A percentile compares a stretch with the other conserved stretches of the same genome.
Evolutionary conservation across 1,140 invertebrate genomes (phyloP).

Genomic region (Drosophila murphyi): DNA sequence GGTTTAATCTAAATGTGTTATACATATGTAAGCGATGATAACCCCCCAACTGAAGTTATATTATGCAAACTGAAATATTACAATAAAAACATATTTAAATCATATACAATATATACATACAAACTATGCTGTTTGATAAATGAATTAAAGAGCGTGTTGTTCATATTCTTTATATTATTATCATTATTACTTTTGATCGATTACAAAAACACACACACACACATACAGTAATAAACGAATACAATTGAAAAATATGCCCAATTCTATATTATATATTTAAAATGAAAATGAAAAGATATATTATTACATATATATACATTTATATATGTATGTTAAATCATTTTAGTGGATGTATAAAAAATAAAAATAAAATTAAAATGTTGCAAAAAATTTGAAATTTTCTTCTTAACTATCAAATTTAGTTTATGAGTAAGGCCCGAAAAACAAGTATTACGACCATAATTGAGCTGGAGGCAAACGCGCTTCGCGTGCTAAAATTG

Average conservation of each 20-base stretch:
- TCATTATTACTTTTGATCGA: slow-evolving; percentile 57
- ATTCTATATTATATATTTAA: slow-evolving; percentile 62
- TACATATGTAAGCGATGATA: slow-evolving; percentile 18
- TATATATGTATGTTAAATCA: slow-evolving; percentile 79
- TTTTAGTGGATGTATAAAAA: slow-evolving; percentile 80
- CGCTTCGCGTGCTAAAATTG: slow-evolving; percentile 29
- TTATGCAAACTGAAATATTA: slow-evolving; percentile 54
- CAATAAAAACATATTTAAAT: slow-evolving; percentile 41
- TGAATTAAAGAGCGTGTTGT: slow-evolving; percentile 58
- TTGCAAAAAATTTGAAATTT: slow-evolving; percentile 1
- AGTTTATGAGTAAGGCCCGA: background rate
- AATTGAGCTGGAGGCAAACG: background rate
- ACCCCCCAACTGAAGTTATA: slow-evolving; percentile 16
- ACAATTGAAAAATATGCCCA: slow-evolving; percentile 60
- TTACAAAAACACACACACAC: slow-evolving; percentile 51
- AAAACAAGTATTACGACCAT: slow-evolving; percentile 12
- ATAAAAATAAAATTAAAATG: slow-evolving; percentile 50
- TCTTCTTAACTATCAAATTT: background rate
- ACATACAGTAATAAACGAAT: slow-evolving; percentile 42
- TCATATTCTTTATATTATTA: slow-evolving; percentile 40
- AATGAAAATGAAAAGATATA: slow-evolving; percentile 51
- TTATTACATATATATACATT: slow-evolving; percentile 55
- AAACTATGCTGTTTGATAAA: slow-evolving; percentile 43
- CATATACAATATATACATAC: slow-evolving; percentile 42
- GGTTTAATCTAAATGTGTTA: slow-evolving; percentile 37